Base-by-base conservation (phyloP, 2,888 invertebrate species). In the Drosophila robusta region DNA sequence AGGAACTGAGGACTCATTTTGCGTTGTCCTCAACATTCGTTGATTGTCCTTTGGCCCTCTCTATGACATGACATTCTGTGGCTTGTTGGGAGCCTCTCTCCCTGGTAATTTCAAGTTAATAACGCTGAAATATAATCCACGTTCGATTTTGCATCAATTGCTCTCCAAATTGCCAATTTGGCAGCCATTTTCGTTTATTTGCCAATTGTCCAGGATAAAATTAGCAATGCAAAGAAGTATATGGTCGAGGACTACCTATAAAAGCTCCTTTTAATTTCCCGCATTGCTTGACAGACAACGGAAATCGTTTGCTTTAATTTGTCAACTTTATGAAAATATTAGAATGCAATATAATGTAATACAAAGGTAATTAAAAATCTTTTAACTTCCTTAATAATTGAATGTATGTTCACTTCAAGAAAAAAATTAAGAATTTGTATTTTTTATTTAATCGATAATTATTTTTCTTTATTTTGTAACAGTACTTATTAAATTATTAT, bases 81-180 rank as follows among this genome's bases (percentile, higher is more conserved):
- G 62, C 51, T 39, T 41, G 14, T 68, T 54, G 16, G 18, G 22
- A 38, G 26, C 34, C 32, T 24, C 18, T 29, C 52, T 58, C 39
- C 61, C 70, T 73, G 67, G 69, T 66, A 79, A 86, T 83, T 83
- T 88, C 76, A 65, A 83, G 77, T 88, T 83, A 88, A 88, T 88
- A 88, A 69, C 66, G 62, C 63, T 54, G 65, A 76, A 76, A 73
- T 79, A 75, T 78, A 75, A 65, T 68, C 49, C 68, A 73, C 80
- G 68, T 82, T 83, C 67, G 74, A 70, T 66, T 69, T 60, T 69
- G 42, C 77, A 67, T 74, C 55, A 70, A 57, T 61, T 76, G 75
- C 47, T 39, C 46, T 16, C 42, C 36, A 51, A 66, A 72, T 73
- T 73, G 69, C 46, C 66, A 78, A 67, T 77, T 77, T 80, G 34